Percentiles rank a stretch among this genome's conserved stretches.
phyloP scores from a whole-genome alignment of 2,797 vertebrate species.

The Octomys mimax region DNA sequence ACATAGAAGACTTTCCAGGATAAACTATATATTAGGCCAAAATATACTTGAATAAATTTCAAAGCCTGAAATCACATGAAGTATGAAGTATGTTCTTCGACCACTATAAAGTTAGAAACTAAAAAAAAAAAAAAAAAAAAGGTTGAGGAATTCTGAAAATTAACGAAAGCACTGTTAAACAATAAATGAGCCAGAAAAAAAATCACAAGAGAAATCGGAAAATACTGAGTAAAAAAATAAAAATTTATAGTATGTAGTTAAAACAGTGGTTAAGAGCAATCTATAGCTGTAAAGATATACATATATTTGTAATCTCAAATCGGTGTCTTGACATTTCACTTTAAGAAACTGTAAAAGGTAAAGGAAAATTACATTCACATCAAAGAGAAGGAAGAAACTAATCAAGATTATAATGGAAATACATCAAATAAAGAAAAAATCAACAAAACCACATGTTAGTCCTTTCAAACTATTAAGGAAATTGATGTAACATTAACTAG shows the following conservation, averaged over 20 bases:
- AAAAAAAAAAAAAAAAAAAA: neutral
- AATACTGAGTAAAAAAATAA: neutral
- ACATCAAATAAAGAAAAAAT: conserved; percentile 19
- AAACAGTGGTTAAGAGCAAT: neutral
- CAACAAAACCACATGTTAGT: neutral
- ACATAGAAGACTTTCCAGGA: neutral
- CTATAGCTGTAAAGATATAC: neutral
- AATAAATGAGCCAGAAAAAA: neutral
- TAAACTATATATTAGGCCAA: neutral
- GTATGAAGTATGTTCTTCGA: neutral
- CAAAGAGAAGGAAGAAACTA: neutral
- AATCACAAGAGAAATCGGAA: neutral
- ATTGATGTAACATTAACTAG: neutral
- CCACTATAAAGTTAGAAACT: neutral
- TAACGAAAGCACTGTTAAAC: neutral
- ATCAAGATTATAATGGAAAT: neutral
- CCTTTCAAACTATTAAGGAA: conserved; percentile 5
- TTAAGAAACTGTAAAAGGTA: neutral
- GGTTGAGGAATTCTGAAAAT: neutral
- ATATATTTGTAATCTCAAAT: neutral
- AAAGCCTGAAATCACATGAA: neutral
- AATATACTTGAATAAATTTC: neutral
- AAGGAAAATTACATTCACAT: conserved; percentile 8
- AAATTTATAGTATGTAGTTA: neutral
- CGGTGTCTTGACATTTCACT: neutral